Percentiles rank a stretch among this genome's conserved stretches.
phyloP scores from a whole-genome alignment of 2,797 vertebrate species.

The Tauraco hartlaubi region DNA sequence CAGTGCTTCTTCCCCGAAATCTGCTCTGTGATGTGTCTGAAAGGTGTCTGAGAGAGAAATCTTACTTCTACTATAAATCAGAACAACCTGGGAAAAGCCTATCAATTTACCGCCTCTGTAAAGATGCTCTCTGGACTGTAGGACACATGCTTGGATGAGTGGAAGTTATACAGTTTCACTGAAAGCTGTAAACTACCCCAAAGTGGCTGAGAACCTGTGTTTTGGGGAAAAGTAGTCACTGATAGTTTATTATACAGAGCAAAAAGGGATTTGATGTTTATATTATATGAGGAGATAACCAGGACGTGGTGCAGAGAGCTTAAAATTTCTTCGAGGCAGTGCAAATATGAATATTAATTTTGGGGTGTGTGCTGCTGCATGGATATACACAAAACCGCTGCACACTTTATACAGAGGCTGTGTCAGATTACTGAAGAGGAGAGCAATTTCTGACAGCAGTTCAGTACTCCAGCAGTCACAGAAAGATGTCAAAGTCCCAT shows the following conservation, averaged over 20 bases:
- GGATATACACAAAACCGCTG: neutral
- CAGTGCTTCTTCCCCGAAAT: neutral
- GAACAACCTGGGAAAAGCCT: neutral
- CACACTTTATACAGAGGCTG: neutral
- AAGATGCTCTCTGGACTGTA: neutral
- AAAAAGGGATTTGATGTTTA: neutral
- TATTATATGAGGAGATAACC: neutral
- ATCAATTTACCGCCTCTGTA: neutral
- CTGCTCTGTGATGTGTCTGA: neutral
- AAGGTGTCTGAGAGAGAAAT: conserved; percentile 6
- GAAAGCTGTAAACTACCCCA: neutral
- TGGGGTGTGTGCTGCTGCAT: neutral
- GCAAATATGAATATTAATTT: neutral
- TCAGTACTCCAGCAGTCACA: neutral
- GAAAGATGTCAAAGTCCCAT: neutral
- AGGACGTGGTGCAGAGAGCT: neutral
- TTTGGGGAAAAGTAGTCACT: neutral
- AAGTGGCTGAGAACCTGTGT: neutral
- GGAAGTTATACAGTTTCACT: neutral
- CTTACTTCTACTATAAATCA: neutral
- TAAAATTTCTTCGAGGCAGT: neutral
- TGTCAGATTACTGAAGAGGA: neutral
- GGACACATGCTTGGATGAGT: neutral
- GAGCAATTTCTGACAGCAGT: neutral
- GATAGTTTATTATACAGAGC: neutral